These are phyloP conservation scores for Enteromius argenteus DNA, from an alignment of 2,797 vertebrate genomes.

Conservation along the genomic window DNA sequence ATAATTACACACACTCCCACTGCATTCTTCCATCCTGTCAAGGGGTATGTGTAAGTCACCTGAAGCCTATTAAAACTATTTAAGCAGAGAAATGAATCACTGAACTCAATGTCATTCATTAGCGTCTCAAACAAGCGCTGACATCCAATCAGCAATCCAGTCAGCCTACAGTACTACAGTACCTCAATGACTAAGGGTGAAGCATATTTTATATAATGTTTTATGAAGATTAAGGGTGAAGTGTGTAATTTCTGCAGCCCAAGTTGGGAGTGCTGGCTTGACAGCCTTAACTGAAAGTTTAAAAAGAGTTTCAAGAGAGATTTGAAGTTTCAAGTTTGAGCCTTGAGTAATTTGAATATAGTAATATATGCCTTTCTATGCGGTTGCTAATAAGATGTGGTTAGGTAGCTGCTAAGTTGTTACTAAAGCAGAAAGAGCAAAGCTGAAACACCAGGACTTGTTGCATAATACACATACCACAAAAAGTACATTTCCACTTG, in stretches of 20 bases:
- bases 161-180: background rate
- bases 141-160: slow-evolving; percentile 27
- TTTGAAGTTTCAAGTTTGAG: background rate
- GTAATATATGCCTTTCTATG: background rate
- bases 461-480: background rate
- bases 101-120: slow-evolving; percentile 45
- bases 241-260: background rate
- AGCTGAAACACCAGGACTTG: background rate
- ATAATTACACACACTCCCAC: slow-evolving; percentile 24
- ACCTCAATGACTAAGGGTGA: background rate
- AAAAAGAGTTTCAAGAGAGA: background rate
- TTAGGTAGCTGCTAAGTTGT: background rate
- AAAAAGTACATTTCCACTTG: background rate
- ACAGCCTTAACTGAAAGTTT: background rate
- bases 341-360: background rate
- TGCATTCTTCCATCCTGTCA: slow-evolving; percentile 4
- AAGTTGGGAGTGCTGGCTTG: background rate
- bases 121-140: slow-evolving; percentile 15
- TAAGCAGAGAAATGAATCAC: slow-evolving; percentile 30
- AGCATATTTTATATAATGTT: background rate
- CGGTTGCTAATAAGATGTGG: background rate
- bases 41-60: slow-evolving; percentile 51
- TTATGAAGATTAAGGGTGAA: slow-evolving; percentile 6
- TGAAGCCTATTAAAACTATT: slow-evolving; percentile 29
- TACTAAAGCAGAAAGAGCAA: background rate